Base-by-base conservation (phyloP, 1,140 invertebrate genomes). In the Metopolophium dirhodum region DNA sequence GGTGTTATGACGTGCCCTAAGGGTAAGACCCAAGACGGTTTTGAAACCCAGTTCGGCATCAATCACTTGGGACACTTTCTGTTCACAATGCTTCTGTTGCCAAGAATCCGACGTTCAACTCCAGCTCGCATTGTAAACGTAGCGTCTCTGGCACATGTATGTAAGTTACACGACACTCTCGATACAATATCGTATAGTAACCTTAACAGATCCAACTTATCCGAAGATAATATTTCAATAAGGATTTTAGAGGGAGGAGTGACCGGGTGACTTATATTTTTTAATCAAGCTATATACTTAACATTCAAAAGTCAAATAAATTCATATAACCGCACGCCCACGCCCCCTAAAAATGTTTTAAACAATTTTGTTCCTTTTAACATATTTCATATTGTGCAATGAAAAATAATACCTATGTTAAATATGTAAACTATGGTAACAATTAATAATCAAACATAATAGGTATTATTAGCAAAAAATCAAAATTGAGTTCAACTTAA, bases 61-160 rank as follows among this genome's bases (percentile, higher is more conserved):
- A 98, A 98, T 95, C 97, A 98, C 95, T 95, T 98, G 90, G 97
- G 98, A 0, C 98, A 98, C 94, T 99, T 98, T 94, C 95, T 98
- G 51, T 95, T 99, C 0, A 99, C 98, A 0, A 96, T 97, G 94
- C 95, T 99, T 26, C 95, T 99, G 1, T 94, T 99, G 90, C 96
- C 96, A 91, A 95, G 96, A 94, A 95, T 97, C 54, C 95, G 96
- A 94, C 94, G 95, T 35, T 96, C 97, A 3, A 95, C 96, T 20
- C 96, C 97, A 2, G 96, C 96, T 91, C 95, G 97, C 85, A 97
- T 98, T 77, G 95, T 98, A 26, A 97, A 96, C 94, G 96, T 97
- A 9, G 96, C 97, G 2, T 97, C 97, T 3, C 94, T 96, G 37
- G 95, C 96, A 35, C 96, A 97, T 95, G 95, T 95, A 91, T 94